A percentile compares a stretch with the other conserved stretches of the same genome.
Evolutionary conservation across 2,888 invertebrate species (phyloP).

Genomic region (Drosophila sordidula): DNA sequence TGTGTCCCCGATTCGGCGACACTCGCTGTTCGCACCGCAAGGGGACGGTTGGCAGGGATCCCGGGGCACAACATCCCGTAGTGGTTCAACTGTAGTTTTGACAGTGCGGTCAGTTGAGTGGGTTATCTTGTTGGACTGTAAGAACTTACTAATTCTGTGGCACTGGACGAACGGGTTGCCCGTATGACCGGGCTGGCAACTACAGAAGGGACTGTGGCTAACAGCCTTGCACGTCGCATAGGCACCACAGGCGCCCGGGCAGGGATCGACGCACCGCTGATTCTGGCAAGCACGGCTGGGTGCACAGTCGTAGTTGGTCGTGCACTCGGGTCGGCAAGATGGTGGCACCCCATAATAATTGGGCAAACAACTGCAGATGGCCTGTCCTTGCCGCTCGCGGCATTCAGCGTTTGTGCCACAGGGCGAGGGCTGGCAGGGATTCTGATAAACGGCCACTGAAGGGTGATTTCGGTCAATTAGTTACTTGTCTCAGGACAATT

Average conservation of each 20-base stretch:
- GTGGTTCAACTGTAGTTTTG: conserved; percentile 74
- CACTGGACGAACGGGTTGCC: conserved; percentile 92
- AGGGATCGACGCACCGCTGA: conserved; percentile 92
- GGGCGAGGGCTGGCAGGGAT: conserved; percentile 90
- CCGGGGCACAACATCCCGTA: conserved; percentile 60
- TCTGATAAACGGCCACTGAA: conserved; percentile 85
- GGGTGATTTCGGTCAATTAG: conserved; percentile 17
- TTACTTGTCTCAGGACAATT: neutral
- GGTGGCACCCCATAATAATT: conserved; percentile 91
- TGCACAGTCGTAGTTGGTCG: conserved; percentile 91
- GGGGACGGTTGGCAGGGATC: conserved; percentile 86
- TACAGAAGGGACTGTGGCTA: conserved; percentile 92
- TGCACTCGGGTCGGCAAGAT: conserved; percentile 91
- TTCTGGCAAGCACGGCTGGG: conserved; percentile 91
- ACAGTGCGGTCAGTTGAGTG: conserved; percentile 2
- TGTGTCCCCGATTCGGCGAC: conserved; percentile 86
- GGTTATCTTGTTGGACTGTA: neutral
- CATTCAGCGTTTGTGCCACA: conserved; percentile 92
- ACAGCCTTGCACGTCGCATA: conserved; percentile 90
- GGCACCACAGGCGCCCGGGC: conserved; percentile 91
- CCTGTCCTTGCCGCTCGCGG: conserved; percentile 89
- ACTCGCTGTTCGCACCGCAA: conserved; percentile 87
- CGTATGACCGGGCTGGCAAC: conserved; percentile 88
- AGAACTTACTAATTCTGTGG: conserved; percentile 85
- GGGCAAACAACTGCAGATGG: conserved; percentile 91